Base-by-base conservation (phyloP, 2,888 invertebrate species). In the Agonum fuliginosum region DNA sequence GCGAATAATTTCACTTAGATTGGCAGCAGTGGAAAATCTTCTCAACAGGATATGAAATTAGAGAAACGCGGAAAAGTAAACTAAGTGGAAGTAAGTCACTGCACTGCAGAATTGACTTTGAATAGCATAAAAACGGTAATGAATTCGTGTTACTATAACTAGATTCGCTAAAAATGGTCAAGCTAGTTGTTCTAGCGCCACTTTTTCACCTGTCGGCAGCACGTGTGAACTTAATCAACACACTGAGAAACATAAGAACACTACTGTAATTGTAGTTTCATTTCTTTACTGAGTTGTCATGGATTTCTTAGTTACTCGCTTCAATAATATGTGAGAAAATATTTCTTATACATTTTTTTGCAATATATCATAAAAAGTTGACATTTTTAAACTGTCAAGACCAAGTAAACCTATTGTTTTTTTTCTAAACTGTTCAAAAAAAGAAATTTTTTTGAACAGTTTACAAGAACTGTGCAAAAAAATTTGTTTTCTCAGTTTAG, bases 101-200 rank as follows among this genome's bases (percentile, higher is more conserved):
- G 6, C 17, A 46, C 46, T 12, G 8, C 46, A 19, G 12, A 46
- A 46, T 3, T 46, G 17, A 46, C 46, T 46, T 17, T 17, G 6
- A 14, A 46, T 12, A 37, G 3, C 46, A 46, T 20, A 46, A 46
- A 46, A 46, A 46, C 46, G 5, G 46, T 46, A 46, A 46, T 46
- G 46, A 46, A 46, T 46, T 46, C 46, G 17, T 46, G 46, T 46
- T 46, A 46, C 46, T 46, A 12, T 17, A 46, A 46, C 46, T 46
- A 19, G 46, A 46, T 17, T 46, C 14, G 17, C 46, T 46, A 46
- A 17, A 46, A 10, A 12, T 46, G 46, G 46, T 17, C 12, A 41
- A 2, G 12, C 14, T 46, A 0, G 17, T 46, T 46, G 46, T 46
- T 46, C 3, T 46, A 46, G 46, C 46, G 46, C 46, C 46, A 19